These are phyloP conservation scores for Crocodylus rhombifer DNA, from an alignment of 2,797 vertebrate genomes.

Conservation along the genomic window DNA sequence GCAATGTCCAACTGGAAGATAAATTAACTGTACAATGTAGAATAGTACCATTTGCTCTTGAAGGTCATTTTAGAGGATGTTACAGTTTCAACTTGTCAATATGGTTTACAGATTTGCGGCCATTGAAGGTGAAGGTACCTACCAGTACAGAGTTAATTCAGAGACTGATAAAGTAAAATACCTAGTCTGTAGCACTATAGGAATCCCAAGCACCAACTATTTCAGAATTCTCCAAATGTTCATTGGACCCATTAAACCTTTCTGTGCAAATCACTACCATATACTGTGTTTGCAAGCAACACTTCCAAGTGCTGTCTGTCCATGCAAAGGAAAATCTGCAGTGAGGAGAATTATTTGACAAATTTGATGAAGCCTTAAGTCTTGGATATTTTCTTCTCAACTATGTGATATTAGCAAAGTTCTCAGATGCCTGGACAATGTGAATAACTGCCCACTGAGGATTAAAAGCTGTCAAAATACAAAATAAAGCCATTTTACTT, in stretches of 20 bases:
- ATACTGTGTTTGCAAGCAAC: not conserved
- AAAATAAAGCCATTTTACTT: slow-evolving; percentile 51
- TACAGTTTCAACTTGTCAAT: not conserved
- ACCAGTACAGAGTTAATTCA: not conserved
- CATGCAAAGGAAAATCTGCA: fast-evolving
- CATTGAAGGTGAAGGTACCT: not conserved
- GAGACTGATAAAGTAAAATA: not conserved
- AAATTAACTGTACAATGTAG: not conserved
- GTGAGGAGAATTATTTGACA: not conserved
- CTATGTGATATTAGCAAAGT: not conserved
- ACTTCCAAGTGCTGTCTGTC: not conserved
- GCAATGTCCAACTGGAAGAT: not conserved
- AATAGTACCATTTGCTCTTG: not conserved
- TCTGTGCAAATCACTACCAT: not conserved
- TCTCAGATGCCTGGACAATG: not conserved
- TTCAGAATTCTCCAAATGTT: not conserved
- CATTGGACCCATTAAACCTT: not conserved
- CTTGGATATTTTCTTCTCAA: not conserved
- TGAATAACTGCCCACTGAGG: not conserved
- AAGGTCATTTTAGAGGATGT: not conserved
- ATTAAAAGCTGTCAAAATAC: slow-evolving; percentile 37
- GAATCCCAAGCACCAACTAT: not conserved
- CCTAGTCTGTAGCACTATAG: not conserved
- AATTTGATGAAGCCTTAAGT: not conserved
- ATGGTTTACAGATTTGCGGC: not conserved